Evolutionary conservation across 2,113 vertebrate genomes (phyloP).

Genomic region (Sialia sialis): DNA sequence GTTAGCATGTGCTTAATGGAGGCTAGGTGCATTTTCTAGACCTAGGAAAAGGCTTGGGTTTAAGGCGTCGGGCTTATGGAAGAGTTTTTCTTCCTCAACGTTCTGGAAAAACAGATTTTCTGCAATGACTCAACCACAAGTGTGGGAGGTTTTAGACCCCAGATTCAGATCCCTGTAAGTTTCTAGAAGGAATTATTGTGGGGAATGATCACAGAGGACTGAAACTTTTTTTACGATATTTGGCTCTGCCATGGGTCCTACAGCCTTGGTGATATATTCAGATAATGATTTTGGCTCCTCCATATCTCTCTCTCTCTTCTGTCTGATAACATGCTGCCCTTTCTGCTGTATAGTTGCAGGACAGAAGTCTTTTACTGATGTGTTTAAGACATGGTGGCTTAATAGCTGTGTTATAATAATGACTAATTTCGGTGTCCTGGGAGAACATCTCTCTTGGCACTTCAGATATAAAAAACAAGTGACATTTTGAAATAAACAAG

Average conservation of each 20-base stretch:
- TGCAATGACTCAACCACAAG: background rate
- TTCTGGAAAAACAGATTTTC: background rate
- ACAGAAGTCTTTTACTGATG: conserved; percentile 26
- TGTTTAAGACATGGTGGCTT: conserved; percentile 32
- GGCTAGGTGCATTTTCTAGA: background rate
- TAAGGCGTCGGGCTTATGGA: background rate
- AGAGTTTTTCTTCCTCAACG: background rate
- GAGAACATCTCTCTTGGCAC: conserved; percentile 7
- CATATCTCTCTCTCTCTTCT: conserved; percentile 4
- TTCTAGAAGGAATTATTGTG: background rate
- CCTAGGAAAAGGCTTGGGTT: background rate
- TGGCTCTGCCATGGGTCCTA: background rate
- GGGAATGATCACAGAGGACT: background rate
- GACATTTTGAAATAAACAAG: conserved; percentile 57
- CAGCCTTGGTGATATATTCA: background rate
- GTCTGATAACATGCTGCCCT: conserved; percentile 12
- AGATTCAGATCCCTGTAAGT: background rate
- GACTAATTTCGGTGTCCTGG: conserved; percentile 23
- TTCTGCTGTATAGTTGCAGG: conserved; percentile 3
- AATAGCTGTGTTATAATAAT: conserved; percentile 29
- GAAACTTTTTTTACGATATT: background rate
- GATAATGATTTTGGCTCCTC: conserved; percentile 22
- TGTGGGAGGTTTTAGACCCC: background rate
- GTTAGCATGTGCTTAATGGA: background rate
- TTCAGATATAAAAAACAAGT: conserved; percentile 34